Percentiles rank a stretch among this genome's conserved stretches.
phyloP scores from a whole-genome alignment of 23 tunicate genomes.

The Corella eumyota region DNA sequence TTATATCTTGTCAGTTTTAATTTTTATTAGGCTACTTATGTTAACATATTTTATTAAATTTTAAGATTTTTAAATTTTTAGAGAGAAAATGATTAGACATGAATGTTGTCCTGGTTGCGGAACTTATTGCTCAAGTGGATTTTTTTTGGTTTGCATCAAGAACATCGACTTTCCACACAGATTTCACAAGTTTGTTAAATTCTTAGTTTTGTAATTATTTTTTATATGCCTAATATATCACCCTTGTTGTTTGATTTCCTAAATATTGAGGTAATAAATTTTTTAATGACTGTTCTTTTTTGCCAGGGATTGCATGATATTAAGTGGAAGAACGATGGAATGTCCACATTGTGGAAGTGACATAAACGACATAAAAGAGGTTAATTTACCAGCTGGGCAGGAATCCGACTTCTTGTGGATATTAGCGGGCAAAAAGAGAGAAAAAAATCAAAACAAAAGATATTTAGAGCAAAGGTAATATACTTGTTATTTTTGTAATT shows the following conservation, averaged over 20 bases:
- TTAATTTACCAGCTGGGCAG: constrained; percentile 33
- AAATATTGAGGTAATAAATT: background rate
- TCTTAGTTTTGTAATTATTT: no score
- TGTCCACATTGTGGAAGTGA: constrained; percentile 77
- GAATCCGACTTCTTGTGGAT: constrained; percentile 47
- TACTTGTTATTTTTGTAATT: background rate
- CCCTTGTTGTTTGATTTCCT: background rate
- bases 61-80: no score
- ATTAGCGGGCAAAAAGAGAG: constrained; percentile 44
- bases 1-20: no score
- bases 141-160: constrained; percentile 51
- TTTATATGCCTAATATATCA: background rate
- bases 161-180: constrained; percentile 60
- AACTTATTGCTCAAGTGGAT: constrained; percentile 68
- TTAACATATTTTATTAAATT: no score
- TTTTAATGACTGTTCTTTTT: background rate
- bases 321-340: constrained; percentile 20
- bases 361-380: constrained; percentile 30
- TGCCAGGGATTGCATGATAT: constrained; percentile 58
- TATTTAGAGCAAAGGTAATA: constrained; percentile 28
- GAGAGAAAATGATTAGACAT: constrained; percentile 82
- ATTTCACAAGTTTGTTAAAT: constrained; percentile 67
- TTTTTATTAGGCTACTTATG: no score
- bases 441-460: constrained; percentile 40
- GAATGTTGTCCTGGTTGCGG: constrained; percentile 95